phyloP scores from a whole-genome alignment of 2,113 vertebrate genomes.

The Rhinoptilus africanus region DNA sequence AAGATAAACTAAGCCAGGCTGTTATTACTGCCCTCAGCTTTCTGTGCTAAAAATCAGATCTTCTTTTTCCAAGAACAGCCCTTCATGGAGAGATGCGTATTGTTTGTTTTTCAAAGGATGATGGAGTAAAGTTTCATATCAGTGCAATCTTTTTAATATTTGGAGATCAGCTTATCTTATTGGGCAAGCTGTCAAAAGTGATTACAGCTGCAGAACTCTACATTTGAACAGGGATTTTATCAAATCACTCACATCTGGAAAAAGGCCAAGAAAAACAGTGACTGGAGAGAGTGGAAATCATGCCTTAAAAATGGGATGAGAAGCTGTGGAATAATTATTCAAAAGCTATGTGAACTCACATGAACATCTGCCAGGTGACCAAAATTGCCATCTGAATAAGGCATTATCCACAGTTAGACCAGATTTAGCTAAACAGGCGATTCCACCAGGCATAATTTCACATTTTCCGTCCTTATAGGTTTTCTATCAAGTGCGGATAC shows the following conservation, averaged over 20 bases:
- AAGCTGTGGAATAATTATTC: slow-evolving; percentile 33
- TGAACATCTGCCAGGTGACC: slow-evolving; percentile 8
- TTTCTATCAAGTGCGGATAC: background rate
- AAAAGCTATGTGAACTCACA: background rate
- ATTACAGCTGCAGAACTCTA: slow-evolving; percentile 1
- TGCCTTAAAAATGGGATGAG: slow-evolving; percentile 13
- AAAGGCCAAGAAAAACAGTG: slow-evolving; percentile 26
- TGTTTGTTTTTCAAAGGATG: slow-evolving; percentile 31
- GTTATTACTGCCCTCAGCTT: background rate
- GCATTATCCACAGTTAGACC: slow-evolving; percentile 31
- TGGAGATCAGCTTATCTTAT: slow-evolving; percentile 36
- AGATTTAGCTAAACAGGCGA: slow-evolving; percentile 11
- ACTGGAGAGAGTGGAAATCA: background rate
- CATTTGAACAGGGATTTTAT: slow-evolving; percentile 24
- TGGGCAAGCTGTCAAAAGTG: background rate
- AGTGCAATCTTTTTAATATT: slow-evolving; percentile 12
- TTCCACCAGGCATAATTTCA: slow-evolving; percentile 28
- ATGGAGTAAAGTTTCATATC: slow-evolving; percentile 8
- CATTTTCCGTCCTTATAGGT: slow-evolving; percentile 20
- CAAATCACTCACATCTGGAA: slow-evolving; percentile 23
- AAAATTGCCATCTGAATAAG: slow-evolving; percentile 48
- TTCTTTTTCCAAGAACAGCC: slow-evolving; percentile 6
- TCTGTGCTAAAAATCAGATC: background rate
- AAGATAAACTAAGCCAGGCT: background rate
- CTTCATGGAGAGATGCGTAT: background rate